These are phyloP conservation scores for Callorhinus ursinus DNA, from an alignment of 2,113 vertebrate genomes.

Conservation along the genomic window DNA sequence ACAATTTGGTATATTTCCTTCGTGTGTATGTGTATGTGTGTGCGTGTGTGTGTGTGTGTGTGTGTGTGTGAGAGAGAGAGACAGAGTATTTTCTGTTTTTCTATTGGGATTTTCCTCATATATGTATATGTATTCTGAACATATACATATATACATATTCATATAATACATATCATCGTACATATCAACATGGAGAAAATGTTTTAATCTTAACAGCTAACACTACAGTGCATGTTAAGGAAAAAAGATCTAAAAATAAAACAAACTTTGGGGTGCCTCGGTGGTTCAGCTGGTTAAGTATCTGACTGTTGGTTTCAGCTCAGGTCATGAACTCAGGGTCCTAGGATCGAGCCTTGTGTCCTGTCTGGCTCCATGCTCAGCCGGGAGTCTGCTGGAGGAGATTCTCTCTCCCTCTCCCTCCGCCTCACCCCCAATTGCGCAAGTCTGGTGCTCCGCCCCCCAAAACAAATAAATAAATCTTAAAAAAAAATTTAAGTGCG, in stretches of 20 bases:
- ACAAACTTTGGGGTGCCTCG: neutral
- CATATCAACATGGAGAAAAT: neutral
- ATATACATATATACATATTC: neutral
- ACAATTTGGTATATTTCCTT: neutral
- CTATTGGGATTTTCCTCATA: neutral
- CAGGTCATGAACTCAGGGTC: neutral
- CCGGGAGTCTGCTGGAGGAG: neutral
- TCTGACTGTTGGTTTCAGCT: neutral
- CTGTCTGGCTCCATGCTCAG: neutral
- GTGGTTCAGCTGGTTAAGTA: neutral
- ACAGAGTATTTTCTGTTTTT: neutral
- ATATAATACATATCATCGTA: neutral
- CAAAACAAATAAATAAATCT: neutral
- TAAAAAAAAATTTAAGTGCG: neutral
- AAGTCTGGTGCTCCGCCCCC: neutral
- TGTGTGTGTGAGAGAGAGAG: neutral
- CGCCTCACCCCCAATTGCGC: neutral
- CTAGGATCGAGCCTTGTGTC: neutral
- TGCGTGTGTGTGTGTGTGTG: neutral
- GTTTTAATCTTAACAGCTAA: neutral
- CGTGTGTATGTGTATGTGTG: neutral
- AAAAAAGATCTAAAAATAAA: neutral
- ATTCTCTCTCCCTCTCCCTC: neutral
- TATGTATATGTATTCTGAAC: neutral
- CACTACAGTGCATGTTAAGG: neutral